These are phyloP conservation scores for Phaetusa simplex DNA, from an alignment of 2,113 vertebrate genomes.

Conservation along the genomic window DNA sequence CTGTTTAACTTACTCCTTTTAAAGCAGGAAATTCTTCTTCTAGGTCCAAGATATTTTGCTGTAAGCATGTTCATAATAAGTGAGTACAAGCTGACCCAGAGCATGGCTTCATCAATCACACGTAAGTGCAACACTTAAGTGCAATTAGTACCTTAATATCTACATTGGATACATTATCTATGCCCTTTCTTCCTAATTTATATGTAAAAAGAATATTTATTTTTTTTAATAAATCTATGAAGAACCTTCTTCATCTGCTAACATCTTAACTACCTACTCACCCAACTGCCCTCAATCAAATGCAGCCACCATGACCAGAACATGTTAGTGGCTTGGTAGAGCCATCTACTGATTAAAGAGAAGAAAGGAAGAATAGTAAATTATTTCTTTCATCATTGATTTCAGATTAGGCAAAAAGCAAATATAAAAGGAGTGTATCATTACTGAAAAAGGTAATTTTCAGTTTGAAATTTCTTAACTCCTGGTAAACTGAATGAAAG, in stretches of 20 bases:
- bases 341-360: slow-evolving; percentile 17
- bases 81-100: neutral
- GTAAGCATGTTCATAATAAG: neutral
- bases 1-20: neutral
- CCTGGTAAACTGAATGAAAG: neutral
- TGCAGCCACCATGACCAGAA: neutral
- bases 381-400: neutral
- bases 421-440: neutral
- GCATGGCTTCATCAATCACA: neutral
- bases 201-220: neutral
- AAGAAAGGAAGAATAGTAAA: neutral
- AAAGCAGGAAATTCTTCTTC: neutral
- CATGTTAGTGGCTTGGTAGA: neutral
- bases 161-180: neutral
- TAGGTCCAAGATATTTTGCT: neutral
- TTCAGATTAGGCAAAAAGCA: neutral
- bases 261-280: neutral
- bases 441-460: neutral
- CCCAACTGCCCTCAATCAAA: neutral
- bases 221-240: neutral
- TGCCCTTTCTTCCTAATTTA: neutral
- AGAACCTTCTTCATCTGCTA: neutral
- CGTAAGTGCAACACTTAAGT: neutral
- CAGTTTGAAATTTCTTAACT: neutral
- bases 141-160: neutral